These are phyloP conservation scores for Rhinolophus sinicus DNA, from an alignment of 2,113 vertebrate species.

Conservation along the genomic window DNA sequence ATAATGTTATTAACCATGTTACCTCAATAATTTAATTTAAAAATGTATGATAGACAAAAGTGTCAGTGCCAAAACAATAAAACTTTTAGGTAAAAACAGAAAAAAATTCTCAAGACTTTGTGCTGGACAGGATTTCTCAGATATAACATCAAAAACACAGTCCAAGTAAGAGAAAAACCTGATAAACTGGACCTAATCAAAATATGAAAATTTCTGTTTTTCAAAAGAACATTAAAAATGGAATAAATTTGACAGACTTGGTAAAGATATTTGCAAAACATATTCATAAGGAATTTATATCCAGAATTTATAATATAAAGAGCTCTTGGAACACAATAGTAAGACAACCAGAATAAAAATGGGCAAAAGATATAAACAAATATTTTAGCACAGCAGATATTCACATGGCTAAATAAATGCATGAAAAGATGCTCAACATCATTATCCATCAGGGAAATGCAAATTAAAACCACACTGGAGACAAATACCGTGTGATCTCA, in stretches of 20 bases:
- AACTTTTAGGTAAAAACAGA: not conserved
- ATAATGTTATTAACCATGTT: too few relatives aligned
- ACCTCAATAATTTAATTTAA: not conserved
- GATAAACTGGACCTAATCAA: slow-evolving; percentile 13
- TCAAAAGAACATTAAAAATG: slow-evolving; percentile 29
- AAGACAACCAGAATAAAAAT: slow-evolving; percentile 3
- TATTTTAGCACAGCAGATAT: not conserved
- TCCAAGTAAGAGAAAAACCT: not conserved
- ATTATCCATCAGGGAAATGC: not conserved
- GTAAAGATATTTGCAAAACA: slow-evolving; percentile 32
- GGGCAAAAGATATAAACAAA: not conserved
- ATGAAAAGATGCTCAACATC: slow-evolving; percentile 16
- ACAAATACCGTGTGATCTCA: not conserved
- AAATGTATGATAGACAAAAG: not conserved
- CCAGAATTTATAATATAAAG: slow-evolving; percentile 16
- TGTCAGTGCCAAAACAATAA: not conserved
- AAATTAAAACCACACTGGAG: slow-evolving; percentile 50
- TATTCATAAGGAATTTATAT: slow-evolving; percentile 15
- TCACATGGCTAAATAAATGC: slow-evolving; percentile 23
- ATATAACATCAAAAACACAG: not conserved
- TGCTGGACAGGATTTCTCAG: slow-evolving; percentile 17
- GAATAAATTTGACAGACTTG: slow-evolving; percentile 5
- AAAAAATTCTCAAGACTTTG: not conserved
- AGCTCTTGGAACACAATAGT: not conserved
- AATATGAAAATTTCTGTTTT: not conserved